Base-by-base conservation (phyloP, 2,113 vertebrate species). In the Lamprotornis superbus region DNA sequence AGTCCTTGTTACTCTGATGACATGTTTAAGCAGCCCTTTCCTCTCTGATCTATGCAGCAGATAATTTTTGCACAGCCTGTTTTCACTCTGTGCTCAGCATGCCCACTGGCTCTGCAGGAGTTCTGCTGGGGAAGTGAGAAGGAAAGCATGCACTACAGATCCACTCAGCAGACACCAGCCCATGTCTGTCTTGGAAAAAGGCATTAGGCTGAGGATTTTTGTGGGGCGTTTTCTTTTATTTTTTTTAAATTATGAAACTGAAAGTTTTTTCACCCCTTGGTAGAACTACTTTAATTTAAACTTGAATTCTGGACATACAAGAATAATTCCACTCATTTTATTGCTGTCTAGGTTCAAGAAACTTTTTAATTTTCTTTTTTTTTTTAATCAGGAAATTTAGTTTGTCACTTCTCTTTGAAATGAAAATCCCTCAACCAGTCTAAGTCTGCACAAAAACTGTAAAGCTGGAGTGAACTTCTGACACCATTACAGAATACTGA, bases 21-120 rank as follows among this genome's bases (percentile, higher is more conserved):
- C 65, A 87, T 10, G 60, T 82, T 87, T 55, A 64, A 95, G 91
- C 89, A 90, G 83, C 40, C 35, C 53, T 60, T 71, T 89, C 74
- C 69, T 47, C 79, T 83, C 87, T 89, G 92, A 87, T 91, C 93
- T 71, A 5, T 37, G 83, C 56, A 71, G 74, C 84, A 95, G 93
- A 91, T 78, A 30, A 84, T 63, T 94, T 81, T 40, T 90, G 82
- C 85, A 69, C 47, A 71, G 94, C 52, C 89, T 95, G 87, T 81
- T 97, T 93, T 94, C 83, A 89, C 76, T 92, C 87, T 90, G 74
- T 1, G 31, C 94, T 89, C 94, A 92, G 94, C 94, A 86, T 8
- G 81, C 35, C 37, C 83, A 52, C 80, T 56, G 69, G 33, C 87
- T 52, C 89, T 44, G 84, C 91, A 87, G 95, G 95, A 94, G 77